Percentiles rank a stretch among this genome's conserved stretches.
Conservation (phyloP, 2,797 vertebrate genomes). For the Moxostoma hubbsi region DNA sequence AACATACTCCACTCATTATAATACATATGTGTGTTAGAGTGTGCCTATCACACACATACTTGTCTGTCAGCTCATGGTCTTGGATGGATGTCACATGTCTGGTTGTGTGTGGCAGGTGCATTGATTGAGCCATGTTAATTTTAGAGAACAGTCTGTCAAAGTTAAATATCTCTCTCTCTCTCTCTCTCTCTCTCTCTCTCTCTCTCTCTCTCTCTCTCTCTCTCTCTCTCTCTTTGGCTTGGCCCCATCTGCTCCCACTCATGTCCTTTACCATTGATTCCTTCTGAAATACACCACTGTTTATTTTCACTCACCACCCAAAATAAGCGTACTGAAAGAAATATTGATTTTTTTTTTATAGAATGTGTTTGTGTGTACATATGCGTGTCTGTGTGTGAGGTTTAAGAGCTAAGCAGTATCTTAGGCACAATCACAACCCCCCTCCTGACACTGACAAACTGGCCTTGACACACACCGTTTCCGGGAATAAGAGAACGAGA, state of each 20-base stretch:
- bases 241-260: slow-evolving; percentile 60
- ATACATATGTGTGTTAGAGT: too few species aligned
- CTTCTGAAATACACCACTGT: slow-evolving; percentile 73
- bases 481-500: slow-evolving; percentile 32
- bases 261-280: slow-evolving; percentile 73
- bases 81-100: too few species aligned
- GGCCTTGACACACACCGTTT: slow-evolving; percentile 47
- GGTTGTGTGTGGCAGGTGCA: too few species aligned
- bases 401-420: slow-evolving; percentile 29
- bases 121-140: too few species aligned
- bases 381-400: background rate
- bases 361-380: slow-evolving; percentile 20
- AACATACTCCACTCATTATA: too few species aligned
- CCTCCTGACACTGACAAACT: slow-evolving; percentile 52
- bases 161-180: background rate
- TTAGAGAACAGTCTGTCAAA: too few species aligned
- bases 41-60: too few species aligned
- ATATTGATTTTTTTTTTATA: slow-evolving; percentile 69
- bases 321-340: slow-evolving; percentile 66
- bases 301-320: slow-evolving; percentile 76
- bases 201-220: background rate
- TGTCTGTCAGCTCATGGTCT: too few species aligned
- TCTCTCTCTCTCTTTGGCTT: background rate
- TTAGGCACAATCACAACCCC: slow-evolving; percentile 47
- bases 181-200: background rate